These are phyloP conservation scores for Pipistrellus pygmaeus DNA, from an alignment of 2,797 vertebrate genomes.

Conservation along the genomic window DNA sequence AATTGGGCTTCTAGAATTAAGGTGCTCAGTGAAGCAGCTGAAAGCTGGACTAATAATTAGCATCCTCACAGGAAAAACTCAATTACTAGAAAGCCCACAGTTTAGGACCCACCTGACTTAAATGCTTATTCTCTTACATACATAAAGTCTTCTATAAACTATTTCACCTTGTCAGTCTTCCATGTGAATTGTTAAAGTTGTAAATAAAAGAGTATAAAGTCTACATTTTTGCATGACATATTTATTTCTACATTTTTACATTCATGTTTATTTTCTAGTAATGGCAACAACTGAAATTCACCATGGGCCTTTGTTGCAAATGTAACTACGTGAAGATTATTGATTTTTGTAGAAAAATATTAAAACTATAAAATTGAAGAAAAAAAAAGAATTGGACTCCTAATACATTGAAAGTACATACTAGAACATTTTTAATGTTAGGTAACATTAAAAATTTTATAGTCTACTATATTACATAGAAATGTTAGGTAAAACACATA, in stretches of 20 bases:
- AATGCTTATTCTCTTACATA: neutral
- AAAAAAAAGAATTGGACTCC: no score
- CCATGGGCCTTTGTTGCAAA: neutral
- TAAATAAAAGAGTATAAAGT: neutral
- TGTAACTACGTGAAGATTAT: slow-evolving; percentile 1
- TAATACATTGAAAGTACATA: no score
- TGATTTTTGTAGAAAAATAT: slow-evolving; percentile 33
- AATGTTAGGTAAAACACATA: neutral
- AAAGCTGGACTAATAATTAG: slow-evolving; percentile 49
- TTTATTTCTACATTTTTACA: neutral
- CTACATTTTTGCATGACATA: neutral
- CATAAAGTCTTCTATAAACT: neutral
- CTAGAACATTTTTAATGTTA: no score
- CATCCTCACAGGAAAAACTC: neutral
- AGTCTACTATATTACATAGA: neutral
- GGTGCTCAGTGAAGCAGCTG: neutral
- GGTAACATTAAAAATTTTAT: neutral
- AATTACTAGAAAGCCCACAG: neutral
- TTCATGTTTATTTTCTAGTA: slow-evolving; percentile 53
- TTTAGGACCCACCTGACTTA: neutral
- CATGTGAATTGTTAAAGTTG: neutral
- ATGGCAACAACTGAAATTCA: neutral
- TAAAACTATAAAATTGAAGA: neutral
- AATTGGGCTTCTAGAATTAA: neutral
- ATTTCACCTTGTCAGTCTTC: neutral